These are phyloP conservation scores for Neofelis nebulosa DNA, from an alignment of 2,113 vertebrate species.

Conservation along the genomic window DNA sequence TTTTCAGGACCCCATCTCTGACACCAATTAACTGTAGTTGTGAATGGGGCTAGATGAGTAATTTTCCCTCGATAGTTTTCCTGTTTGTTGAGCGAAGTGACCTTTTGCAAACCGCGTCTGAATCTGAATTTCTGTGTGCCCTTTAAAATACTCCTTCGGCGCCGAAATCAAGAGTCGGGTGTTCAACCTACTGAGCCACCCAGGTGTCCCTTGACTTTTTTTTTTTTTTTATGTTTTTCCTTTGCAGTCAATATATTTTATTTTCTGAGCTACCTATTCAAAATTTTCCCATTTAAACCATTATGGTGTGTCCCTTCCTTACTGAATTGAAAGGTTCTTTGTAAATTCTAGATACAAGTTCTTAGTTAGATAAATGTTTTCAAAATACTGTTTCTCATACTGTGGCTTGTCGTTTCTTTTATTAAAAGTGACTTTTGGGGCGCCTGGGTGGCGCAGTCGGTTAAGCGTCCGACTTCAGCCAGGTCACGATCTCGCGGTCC, in stretches of 20 bases:
- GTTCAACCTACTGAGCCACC: too few relatives aligned
- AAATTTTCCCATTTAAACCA: neutral
- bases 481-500: too few relatives aligned
- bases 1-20: neutral
- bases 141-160: neutral
- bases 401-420: neutral
- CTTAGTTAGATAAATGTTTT: neutral
- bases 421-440: neutral
- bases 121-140: neutral
- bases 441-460: too few relatives aligned
- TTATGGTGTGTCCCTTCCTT: neutral
- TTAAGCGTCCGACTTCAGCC: too few relatives aligned
- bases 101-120: neutral
- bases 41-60: neutral
- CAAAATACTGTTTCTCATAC: neutral
- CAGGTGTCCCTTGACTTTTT: neutral
- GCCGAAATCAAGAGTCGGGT: too few relatives aligned
- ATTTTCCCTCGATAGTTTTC: neutral
- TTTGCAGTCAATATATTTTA: neutral
- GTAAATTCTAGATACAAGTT: neutral
- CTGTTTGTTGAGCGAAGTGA: neutral
- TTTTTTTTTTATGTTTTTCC: neutral
- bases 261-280: neutral
- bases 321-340: neutral
- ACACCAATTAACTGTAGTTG: neutral